Percentiles rank a stretch among this genome's conserved stretches.
phyloP scores from a whole-genome alignment of 2,797 vertebrate species.

The Coreius guichenoti region DNA sequence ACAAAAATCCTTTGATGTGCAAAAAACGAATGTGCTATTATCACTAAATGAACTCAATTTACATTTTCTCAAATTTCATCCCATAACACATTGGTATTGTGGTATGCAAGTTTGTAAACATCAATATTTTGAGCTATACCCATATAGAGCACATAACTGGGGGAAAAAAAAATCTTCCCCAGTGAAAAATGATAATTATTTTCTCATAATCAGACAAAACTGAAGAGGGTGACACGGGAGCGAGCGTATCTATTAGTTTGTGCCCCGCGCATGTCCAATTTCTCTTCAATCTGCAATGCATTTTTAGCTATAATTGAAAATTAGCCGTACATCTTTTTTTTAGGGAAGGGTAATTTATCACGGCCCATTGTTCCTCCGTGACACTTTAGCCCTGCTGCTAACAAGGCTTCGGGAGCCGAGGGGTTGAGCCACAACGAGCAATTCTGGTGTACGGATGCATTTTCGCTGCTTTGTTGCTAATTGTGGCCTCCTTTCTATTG shows the following conservation, averaged over 20 bases:
- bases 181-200: conserved; percentile 43
- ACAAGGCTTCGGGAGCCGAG: conserved; percentile 92
- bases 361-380: conserved; percentile 93
- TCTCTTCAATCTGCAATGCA: conserved; percentile 95
- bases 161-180: background rate
- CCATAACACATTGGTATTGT: background rate
- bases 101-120: background rate
- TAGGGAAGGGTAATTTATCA: conserved; percentile 97
- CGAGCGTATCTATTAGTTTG: conserved; percentile 76
- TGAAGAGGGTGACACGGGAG: conserved; percentile 40
- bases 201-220: conserved; percentile 41
- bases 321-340: conserved; percentile 97
- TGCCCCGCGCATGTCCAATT: conserved; percentile 91
- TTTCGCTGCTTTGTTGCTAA: conserved; percentile 92
- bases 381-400: conserved; percentile 96
- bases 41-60: conserved; percentile 3
- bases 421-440: conserved; percentile 88
- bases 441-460: conserved; percentile 89
- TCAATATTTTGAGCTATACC: background rate
- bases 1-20: background rate
- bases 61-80: background rate
- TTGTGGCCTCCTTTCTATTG: conserved; percentile 99
- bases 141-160: background rate
- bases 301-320: conserved; percentile 99
- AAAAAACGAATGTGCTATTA: background rate